Base-by-base conservation (phyloP, 2,797 vertebrate species). In the Halcyon smyrnensis region DNA sequence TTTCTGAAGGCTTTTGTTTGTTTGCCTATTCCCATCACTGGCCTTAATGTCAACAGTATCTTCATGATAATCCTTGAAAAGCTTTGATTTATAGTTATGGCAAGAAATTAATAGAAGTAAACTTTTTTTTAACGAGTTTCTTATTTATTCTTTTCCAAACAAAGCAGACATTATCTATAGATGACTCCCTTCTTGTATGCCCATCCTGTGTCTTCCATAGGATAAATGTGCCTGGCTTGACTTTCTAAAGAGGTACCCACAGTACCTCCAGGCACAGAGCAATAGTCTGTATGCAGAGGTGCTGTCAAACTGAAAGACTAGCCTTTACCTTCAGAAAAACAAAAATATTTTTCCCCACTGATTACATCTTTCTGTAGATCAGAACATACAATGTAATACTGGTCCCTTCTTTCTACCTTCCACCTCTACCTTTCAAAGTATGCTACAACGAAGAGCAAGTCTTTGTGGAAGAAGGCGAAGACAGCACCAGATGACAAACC, bases 291-390 rank as follows among this genome's bases (percentile, higher is more conserved):
- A 25, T 4, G 21, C 34, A 51, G 30, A 77, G 28, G 11, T 56
- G 7, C 3, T 54, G n/a, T n/a, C 37, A 46, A 8, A 11, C 2
- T 9, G 20, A 43, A 70, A 45, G 8, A 32, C 5, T 41, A 36
- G 10, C 7, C 34, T 74, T n/a, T 54, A 34, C 15, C 12, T 34
- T 27, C 45, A 83, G 39, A 60, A 88, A 84, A 75, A 3, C 9
- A 11, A 67, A 59, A 63, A 1, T 0, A 4, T 11, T 60, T 68
- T 56, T 19, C 28, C 15, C 20, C n/a, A 27, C 2, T 0, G 0
- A 51, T 39, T 39, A 5, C 9, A 17, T 15, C 3, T 41, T 83
- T 69, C 39, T 21, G 30, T 56, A 77, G 18, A 21, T 16, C 8
- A 37, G 45, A 59, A 56, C 10, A 15, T 5, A 30, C 10, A 45